These are phyloP conservation scores for Phragmatobia fuliginosa DNA, from an alignment of 2,888 invertebrate genomes.

Conservation along the genomic window DNA sequence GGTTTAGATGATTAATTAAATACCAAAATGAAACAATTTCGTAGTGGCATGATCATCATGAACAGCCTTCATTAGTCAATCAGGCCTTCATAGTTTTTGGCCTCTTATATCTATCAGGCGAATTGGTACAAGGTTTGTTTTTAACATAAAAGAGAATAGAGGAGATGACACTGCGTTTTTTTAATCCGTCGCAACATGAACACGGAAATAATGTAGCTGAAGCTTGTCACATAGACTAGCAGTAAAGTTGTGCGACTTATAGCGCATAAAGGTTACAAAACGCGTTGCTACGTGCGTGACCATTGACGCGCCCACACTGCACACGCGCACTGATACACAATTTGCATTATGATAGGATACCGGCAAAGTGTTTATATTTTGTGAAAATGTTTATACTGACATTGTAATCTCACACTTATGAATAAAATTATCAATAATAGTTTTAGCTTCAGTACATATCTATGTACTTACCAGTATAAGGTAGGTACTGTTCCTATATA, in stretches of 20 bases:
- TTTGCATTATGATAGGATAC: slow-evolving; percentile 56
- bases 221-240: not conserved
- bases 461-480: no score
- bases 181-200: no score
- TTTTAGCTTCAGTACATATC: not conserved
- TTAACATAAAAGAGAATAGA: no score
- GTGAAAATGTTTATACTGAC: slow-evolving; percentile 3
- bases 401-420: not conserved
- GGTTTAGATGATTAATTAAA: not conserved
- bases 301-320: slow-evolving; percentile 57
- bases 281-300: slow-evolving; percentile 57
- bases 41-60: no score
- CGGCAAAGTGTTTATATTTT: slow-evolving; percentile 12
- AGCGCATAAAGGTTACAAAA: slow-evolving; percentile 49
- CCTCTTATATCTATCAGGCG: no score
- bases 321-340: slow-evolving; percentile 53
- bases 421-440: not conserved
- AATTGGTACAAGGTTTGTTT: no score
- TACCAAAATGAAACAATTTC: no score
- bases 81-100: no score
- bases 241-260: slow-evolving; percentile 1
- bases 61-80: no score
- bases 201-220: not conserved
- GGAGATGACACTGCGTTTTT: no score
- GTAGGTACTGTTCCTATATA: no score